Evolutionary conservation across 1,140 invertebrate species (phyloP).

Genomic region (Ericerus pela): DNA sequence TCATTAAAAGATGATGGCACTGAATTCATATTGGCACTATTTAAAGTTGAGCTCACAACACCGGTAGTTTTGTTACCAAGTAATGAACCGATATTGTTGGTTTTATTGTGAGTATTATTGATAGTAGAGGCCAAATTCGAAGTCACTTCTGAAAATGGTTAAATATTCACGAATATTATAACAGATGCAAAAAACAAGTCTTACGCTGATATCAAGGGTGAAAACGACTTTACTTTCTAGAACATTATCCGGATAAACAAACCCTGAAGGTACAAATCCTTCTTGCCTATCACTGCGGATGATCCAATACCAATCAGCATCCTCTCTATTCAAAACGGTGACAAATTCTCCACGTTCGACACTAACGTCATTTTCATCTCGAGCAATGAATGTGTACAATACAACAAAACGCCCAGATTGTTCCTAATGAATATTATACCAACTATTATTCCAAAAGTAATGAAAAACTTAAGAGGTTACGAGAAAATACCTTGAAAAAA

Average conservation of each 20-base stretch:
- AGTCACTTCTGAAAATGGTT: slow-evolving; percentile 16
- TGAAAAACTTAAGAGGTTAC: slow-evolving; percentile 8
- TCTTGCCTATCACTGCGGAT: slow-evolving; percentile 79
- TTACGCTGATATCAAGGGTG: slow-evolving; percentile 10
- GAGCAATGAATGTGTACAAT: slow-evolving; percentile 78
- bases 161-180: slow-evolving; percentile 58
- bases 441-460: slow-evolving; percentile 14
- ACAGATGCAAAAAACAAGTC: background rate
- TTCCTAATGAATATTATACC: slow-evolving; percentile 36
- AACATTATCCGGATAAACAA: slow-evolving; percentile 77
- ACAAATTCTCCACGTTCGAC: slow-evolving; percentile 89
- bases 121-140: background rate
- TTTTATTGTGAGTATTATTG: background rate
- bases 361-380: slow-evolving; percentile 87
- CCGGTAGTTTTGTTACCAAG: background rate
- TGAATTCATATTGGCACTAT: slow-evolving; percentile 21
- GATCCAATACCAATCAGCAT: slow-evolving; percentile 93
- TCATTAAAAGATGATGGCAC: slow-evolving; percentile 29
- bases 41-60: slow-evolving; percentile 14
- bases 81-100: background rate
- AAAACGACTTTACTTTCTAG: slow-evolving; percentile 43
- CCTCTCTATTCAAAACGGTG: slow-evolving; percentile 82
- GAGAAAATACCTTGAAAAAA: slow-evolving; percentile 56
- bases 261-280: slow-evolving; percentile 89
- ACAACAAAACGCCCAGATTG: slow-evolving; percentile 80